Conservation (phyloP, 2,888 invertebrate genomes). For the Agrenia bidenticulata region DNA sequence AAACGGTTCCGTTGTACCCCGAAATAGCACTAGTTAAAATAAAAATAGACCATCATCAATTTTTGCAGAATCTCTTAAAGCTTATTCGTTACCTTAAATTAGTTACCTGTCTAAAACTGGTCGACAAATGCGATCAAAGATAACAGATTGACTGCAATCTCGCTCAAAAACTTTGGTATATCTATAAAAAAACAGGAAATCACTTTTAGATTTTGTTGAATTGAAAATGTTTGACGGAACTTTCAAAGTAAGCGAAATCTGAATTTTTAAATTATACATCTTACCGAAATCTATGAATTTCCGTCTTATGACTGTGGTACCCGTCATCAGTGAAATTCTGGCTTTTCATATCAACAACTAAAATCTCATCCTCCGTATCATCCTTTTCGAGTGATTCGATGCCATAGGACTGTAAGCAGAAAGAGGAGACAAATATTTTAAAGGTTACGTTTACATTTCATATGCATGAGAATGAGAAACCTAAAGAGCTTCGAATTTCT, state of each 20-base stretch:
- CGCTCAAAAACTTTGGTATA: constrained; percentile 60
- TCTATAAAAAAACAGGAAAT: constrained; percentile 53
- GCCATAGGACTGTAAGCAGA: constrained; percentile 31
- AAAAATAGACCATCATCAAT: constrained; percentile 8
- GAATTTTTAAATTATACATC: not conserved
- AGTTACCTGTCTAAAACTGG: constrained; percentile 60
- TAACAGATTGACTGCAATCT: constrained; percentile 56
- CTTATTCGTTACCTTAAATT: not conserved
- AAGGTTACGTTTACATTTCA: too few relatives aligned
- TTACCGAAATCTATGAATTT: constrained; percentile 34
- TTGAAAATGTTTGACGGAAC: not conserved
- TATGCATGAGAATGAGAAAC: not conserved
- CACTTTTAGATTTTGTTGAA: not conserved
- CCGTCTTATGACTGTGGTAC: constrained; percentile 39
- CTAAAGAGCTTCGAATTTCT: not conserved
- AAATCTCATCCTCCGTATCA: constrained; percentile 24
- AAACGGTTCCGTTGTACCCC: constrained; percentile 63
- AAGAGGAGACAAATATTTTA: too few relatives aligned
- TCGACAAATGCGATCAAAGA: constrained; percentile 59
- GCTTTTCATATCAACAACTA: constrained; percentile 22
- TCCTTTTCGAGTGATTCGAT: constrained; percentile 19
- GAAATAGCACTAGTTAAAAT: constrained; percentile 57
- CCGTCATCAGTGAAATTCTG: constrained; percentile 21
- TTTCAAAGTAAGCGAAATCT: not conserved
- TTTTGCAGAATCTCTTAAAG: not conserved